Evolutionary conservation across 2,888 invertebrate genomes (phyloP).

Genomic region (Ophioninae sp.): DNA sequence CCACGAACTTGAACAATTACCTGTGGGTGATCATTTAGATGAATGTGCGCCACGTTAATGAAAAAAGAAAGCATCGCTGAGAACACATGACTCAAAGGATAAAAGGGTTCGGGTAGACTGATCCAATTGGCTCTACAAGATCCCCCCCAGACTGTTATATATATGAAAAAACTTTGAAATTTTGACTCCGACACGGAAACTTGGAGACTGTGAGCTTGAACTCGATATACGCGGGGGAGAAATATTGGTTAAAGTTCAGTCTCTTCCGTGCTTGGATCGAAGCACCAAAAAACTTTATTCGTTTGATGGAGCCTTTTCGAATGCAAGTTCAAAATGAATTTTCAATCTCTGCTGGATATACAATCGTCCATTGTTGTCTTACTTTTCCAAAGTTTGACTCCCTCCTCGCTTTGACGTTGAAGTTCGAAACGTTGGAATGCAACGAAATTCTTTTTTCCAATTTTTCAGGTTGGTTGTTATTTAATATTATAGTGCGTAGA

Average conservation of each 20-base stretch:
- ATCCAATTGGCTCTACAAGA: conserved; percentile 13
- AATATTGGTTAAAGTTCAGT: conserved; percentile 37
- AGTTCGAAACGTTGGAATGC: no score
- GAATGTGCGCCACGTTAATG: conserved; percentile 3
- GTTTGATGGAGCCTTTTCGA: conserved; percentile 10
- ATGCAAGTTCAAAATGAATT: conserved; percentile 2
- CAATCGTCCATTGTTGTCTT: background rate
- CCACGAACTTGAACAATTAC: conserved; percentile 42
- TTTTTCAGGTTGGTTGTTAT: no score
- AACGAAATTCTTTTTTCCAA: no score
- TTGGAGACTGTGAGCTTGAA: background rate
- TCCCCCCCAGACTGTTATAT: background rate
- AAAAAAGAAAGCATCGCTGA: conserved; percentile 2
- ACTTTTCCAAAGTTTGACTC: background rate
- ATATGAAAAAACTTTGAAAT: conserved; percentile 16
- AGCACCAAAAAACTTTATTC: conserved; percentile 23
- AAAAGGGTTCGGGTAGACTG: background rate
- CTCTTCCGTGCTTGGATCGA: background rate
- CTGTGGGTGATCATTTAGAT: background rate
- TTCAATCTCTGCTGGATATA: background rate
- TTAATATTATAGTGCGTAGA: no score
- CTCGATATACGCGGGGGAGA: conserved; percentile 1
- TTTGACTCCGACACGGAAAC: conserved; percentile 9
- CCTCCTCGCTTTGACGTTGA: no score
- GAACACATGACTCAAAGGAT: background rate